A percentile compares a stretch with the other conserved stretches of the same genome.
phyloP scores from a whole-genome alignment of 2,113 vertebrate genomes.

The Eurystomus gularis region DNA sequence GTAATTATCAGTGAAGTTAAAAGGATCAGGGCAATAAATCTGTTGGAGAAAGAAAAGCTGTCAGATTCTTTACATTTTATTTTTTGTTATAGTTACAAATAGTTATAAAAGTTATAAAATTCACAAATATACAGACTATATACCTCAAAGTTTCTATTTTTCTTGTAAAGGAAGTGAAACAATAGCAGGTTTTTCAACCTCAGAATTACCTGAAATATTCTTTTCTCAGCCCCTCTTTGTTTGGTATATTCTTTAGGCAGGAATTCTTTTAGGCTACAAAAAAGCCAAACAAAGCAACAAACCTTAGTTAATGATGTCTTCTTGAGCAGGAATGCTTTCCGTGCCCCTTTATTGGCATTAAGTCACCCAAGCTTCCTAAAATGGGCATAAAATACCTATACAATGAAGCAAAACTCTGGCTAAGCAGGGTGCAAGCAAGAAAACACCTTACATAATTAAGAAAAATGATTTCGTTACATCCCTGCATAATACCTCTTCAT shows the following conservation, averaged over 20 bases:
- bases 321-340: not conserved
- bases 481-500: not conserved
- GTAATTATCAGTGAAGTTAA: slow-evolving; percentile 39
- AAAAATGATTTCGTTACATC: not conserved
- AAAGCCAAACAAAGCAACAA: not conserved
- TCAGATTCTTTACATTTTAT: not conserved
- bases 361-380: not conserved
- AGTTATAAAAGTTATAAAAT: not conserved
- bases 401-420: not conserved
- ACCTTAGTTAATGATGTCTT: not conserved
- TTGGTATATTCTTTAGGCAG: slow-evolving; percentile 86
- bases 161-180: not conserved
- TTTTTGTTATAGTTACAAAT: no score
- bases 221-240: slow-evolving; percentile 84
- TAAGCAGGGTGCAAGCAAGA: not conserved
- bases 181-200: not conserved
- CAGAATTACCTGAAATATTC: slow-evolving; percentile 81
- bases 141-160: not conserved
- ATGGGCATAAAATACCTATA: not conserved
- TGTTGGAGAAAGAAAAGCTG: not conserved
- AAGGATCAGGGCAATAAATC: slow-evolving; percentile 38
- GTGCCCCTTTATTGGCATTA: not conserved
- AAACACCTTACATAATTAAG: not conserved
- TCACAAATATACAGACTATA: not conserved
- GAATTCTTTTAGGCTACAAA: slow-evolving; percentile 81